Base-by-base conservation (phyloP, 2,888 invertebrate species). In the Hydrotaea cyrtoneurina region DNA sequence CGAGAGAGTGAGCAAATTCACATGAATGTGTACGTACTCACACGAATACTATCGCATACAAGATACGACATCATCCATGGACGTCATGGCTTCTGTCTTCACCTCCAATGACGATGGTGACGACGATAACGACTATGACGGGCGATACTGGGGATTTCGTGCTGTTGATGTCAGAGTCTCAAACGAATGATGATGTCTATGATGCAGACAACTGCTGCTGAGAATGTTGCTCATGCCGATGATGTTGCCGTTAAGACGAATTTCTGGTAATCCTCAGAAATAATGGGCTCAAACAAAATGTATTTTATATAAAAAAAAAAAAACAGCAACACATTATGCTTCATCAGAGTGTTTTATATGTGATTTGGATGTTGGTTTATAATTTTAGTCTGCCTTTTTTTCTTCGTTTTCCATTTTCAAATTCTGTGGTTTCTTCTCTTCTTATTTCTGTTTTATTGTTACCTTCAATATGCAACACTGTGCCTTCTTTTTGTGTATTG, bases 241-340 rank as follows among this genome's bases (percentile, higher is more conserved):
- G 46, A 15, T 46, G 46, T 46, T 10, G 57, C 36, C 43, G 69
- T 57, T 71, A 13, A 80, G 59, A 76, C 59, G 36, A 71, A 80
- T 76, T 76, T 69, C 17, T 71, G n/a, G 23, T 13, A 57, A 55
- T 72, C 62, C 53, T 62, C 39, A 64, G 62, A 72, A 78, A 72
- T 50, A 73, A 72, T 50, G 23, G 53, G 50, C 53, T 73, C 5
- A 66, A 66, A 39, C 15, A 17, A 64, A 64, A 66, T 66, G 17
- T 46, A 66, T 66, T 43, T 66, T 0, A 36, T n/a, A n/a, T n/a
- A n/a, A n/a, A n/a, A n/a, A n/a, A 31, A 31, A 31, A 31, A 31
- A 31, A 31, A 31, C 7, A 31, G 46, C n/a, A 31, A 21, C 2
- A 46, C 11, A 23, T 23, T 43, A 39, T 59, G 26, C 64, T 23